These are phyloP conservation scores for Cataglyphis cursor DNA, from an alignment of 2,888 invertebrate species.

Conservation along the genomic window DNA sequence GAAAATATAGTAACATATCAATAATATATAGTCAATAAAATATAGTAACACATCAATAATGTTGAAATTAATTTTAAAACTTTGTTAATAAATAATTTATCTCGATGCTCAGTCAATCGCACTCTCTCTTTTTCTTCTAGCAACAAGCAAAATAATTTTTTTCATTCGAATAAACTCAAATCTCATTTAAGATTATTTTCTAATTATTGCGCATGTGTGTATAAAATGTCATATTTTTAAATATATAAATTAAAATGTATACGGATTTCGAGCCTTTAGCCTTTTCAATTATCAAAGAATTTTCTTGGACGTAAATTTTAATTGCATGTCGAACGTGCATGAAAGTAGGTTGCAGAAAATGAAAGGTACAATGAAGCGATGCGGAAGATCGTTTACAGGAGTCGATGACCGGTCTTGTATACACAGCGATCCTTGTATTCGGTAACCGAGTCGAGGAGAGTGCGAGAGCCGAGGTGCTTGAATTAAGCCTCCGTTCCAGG, in stretches of 20 bases:
- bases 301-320: slow-evolving; percentile 13
- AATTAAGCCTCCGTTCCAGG: slow-evolving; percentile 64
- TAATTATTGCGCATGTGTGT: not conserved
- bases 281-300: slow-evolving; percentile 10
- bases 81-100: slow-evolving; percentile 6
- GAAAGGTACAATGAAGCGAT: slow-evolving; percentile 10
- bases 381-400: slow-evolving; percentile 73
- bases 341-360: slow-evolving; percentile 4
- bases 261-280: not conserved
- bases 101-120: not conserved
- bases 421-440: slow-evolving; percentile 42
- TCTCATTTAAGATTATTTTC: not conserved
- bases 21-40: no score
- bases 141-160: not conserved
- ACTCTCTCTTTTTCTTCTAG: not conserved
- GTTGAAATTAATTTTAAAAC: not conserved
- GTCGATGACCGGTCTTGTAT: slow-evolving; percentile 64
- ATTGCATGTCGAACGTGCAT: not conserved
- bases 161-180: slow-evolving; percentile 12
- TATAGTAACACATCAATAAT: not conserved
- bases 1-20: not conserved
- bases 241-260: not conserved
- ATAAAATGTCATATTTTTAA: not conserved
- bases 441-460: slow-evolving; percentile 47
- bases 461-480: slow-evolving; percentile 53